Conservation (phyloP, 1,140 invertebrate genomes). For the Musca domestica region DNA sequence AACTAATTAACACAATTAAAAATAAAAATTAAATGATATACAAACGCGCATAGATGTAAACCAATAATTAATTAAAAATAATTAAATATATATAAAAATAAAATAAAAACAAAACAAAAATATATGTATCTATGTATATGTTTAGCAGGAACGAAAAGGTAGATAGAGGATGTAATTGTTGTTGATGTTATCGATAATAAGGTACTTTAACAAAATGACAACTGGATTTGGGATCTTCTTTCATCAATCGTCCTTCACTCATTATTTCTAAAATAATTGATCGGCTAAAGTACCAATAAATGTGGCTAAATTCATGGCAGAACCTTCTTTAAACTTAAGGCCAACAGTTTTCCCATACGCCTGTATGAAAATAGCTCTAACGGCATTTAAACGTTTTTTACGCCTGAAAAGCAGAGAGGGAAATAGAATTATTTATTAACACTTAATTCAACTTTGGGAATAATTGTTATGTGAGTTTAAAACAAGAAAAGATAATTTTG, state of each 20-base stretch:
- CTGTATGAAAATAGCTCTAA: conserved; percentile 50
- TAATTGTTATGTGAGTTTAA: no score
- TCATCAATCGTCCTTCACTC: no score
- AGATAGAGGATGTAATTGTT: neutral
- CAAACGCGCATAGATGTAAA: neutral
- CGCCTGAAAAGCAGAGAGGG: conserved; percentile 48
- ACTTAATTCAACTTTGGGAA: neutral
- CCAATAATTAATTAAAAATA: neutral
- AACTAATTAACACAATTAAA: neutral
- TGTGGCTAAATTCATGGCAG: conserved; percentile 44
- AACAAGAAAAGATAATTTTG: no score
- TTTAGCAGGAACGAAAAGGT: conserved; percentile 7
- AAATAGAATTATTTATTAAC: neutral
- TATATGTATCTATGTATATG: neutral
- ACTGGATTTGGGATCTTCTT: no score
- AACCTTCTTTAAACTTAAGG: conserved; percentile 53
- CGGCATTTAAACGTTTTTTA: conserved; percentile 59
- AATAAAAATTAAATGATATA: conserved; percentile 1
- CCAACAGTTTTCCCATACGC: conserved; percentile 52
- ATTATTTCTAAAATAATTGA: conserved; percentile 22
- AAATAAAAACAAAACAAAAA: neutral
- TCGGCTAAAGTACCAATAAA: conserved; percentile 43
- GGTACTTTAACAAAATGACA: conserved; percentile 6
- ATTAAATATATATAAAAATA: neutral
- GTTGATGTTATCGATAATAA: neutral